These are phyloP conservation scores for Allophyes oxyacanthae DNA, from an alignment of 2,888 invertebrate species.

Conservation along the genomic window DNA sequence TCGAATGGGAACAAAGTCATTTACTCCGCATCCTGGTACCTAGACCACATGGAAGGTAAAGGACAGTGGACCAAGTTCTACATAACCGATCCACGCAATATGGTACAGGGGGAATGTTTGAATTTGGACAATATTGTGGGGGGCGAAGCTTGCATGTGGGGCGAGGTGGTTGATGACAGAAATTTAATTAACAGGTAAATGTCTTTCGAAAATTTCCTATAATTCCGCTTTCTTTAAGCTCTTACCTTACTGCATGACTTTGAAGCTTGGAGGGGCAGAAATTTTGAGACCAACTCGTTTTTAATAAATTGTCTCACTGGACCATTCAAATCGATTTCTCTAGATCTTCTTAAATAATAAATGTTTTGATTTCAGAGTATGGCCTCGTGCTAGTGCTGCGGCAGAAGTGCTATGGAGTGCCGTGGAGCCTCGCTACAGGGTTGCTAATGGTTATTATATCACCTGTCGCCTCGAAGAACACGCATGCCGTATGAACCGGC, in stretches of 20 bases:
- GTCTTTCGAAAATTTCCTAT: background rate
- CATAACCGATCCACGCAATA: conserved; percentile 91
- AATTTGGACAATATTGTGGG: conserved; percentile 92
- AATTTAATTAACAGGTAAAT: conserved; percentile 86
- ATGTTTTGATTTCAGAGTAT: conserved; percentile 4
- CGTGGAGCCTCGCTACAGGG: background rate
- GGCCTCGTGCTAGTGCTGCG: conserved; percentile 16
- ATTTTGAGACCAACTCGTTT: too few species aligned
- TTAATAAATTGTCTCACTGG: too few species aligned
- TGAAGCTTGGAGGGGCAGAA: too few species aligned
- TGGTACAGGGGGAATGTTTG: conserved; percentile 71
- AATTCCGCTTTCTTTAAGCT: background rate
- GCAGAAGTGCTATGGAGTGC: conserved; percentile 49
- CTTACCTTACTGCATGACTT: background rate
- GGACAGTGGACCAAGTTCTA: conserved; percentile 93
- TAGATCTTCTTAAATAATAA: too few species aligned
- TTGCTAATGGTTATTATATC: conserved; percentile 57
- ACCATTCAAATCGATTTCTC: too few species aligned
- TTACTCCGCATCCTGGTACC: conserved; percentile 96
- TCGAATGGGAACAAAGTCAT: conserved; percentile 87
- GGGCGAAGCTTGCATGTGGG: conserved; percentile 98
- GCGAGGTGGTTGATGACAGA: conserved; percentile 93
- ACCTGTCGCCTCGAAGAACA: conserved; percentile 74
- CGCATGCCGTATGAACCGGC: conserved; percentile 91
- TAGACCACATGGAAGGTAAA: conserved; percentile 89